Conservation (phyloP, 35 echinoderm and acorn worm genomes). For the Ptychodera flava region DNA sequence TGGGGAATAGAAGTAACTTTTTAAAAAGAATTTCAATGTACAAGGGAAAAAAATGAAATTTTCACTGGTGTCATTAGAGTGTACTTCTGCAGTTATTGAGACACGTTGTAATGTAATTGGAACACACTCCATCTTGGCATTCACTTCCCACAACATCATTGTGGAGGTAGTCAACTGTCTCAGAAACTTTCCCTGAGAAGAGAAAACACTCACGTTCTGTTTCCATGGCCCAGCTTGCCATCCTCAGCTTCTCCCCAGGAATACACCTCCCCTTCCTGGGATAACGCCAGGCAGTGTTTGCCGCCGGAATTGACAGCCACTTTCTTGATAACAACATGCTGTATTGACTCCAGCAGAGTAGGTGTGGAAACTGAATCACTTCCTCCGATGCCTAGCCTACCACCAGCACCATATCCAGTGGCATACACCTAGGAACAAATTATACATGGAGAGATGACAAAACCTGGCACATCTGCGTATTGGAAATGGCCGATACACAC, state of each 20-base stretch:
- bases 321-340: constrained; percentile 96
- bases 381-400: constrained; percentile 81
- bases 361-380: constrained; percentile 95
- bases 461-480: too few relatives aligned
- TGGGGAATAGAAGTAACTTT: too few relatives aligned
- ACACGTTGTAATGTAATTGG: too few relatives aligned
- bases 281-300: constrained; percentile 90
- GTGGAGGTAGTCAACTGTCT: too few relatives aligned
- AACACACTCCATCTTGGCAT: too few relatives aligned
- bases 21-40: too few relatives aligned
- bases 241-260: constrained; percentile 98
- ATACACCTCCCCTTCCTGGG: constrained; percentile 92
- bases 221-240: constrained; percentile 95
- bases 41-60: too few relatives aligned
- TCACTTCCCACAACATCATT: too few relatives aligned
- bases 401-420: constrained; percentile 91
- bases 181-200: background rate
- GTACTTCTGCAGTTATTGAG: too few relatives aligned
- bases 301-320: constrained; percentile 98
- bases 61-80: too few relatives aligned
- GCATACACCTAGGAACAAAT: constrained; percentile 90
- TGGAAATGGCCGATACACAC: too few relatives aligned
- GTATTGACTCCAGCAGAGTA: constrained; percentile 88
- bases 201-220: constrained; percentile 82
- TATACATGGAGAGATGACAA: too few relatives aligned